Percentiles rank a stretch among this genome's conserved stretches.
These are phyloP conservation scores for Limonius californicus DNA, from an alignment of 1,140 invertebrate species.

Conservation along the genomic window DNA sequence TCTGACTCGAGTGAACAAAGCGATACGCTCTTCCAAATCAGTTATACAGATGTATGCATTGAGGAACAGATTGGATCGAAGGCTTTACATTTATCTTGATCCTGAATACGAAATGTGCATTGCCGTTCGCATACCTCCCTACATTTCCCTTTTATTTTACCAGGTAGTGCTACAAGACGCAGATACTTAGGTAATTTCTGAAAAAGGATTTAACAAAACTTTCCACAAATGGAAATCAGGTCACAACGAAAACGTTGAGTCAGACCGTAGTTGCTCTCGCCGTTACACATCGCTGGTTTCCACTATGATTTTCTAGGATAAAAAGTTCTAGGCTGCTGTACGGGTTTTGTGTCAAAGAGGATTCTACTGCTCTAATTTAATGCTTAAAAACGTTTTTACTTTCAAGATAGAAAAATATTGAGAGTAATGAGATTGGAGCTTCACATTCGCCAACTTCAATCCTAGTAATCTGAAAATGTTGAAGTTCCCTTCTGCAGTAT, in stretches of 20 bases:
- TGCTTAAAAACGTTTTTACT: too few relatives aligned
- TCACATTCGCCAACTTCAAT: too few relatives aligned
- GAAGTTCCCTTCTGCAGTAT: too few relatives aligned
- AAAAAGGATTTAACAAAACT: not conserved
- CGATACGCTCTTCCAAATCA: constrained; percentile 13
- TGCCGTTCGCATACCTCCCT: constrained; percentile 11
- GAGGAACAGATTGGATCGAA: constrained; percentile 27
- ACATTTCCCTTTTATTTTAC: constrained; percentile 20
- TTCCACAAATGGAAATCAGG: not conserved
- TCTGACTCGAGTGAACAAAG: constrained; percentile 13
- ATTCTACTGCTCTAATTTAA: too few relatives aligned
- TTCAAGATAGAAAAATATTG: too few relatives aligned
- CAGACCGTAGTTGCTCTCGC: too few relatives aligned
- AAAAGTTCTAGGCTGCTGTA: too few relatives aligned
- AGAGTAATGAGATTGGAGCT: too few relatives aligned
- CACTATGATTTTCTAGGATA: too few relatives aligned
- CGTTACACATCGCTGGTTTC: too few relatives aligned
- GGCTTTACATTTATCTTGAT: constrained; percentile 24
- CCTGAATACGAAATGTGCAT: constrained; percentile 14
- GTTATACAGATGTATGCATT: constrained; percentile 21
- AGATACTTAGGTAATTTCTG: not conserved
- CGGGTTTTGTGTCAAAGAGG: too few relatives aligned
- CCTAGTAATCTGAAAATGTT: too few relatives aligned
- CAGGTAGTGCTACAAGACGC: not conserved
- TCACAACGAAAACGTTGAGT: not conserved